phyloP scores from a whole-genome alignment of 2,888 invertebrate genomes.

The Horisme vitalbata region DNA sequence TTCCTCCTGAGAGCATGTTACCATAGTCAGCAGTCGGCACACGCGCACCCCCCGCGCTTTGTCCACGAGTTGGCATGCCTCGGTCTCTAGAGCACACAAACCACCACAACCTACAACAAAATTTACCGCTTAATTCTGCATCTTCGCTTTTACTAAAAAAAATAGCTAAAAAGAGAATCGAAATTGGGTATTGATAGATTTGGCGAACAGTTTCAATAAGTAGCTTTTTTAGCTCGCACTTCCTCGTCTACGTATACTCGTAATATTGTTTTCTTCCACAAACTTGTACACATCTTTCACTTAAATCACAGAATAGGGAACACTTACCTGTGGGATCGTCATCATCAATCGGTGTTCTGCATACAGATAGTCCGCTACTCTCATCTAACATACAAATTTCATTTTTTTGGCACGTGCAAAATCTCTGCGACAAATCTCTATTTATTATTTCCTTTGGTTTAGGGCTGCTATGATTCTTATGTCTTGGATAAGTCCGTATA shows the following conservation, averaged over 20 bases:
- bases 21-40: conserved; percentile 81
- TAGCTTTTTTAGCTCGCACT: too few relatives aligned
- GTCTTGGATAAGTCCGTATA: conserved; percentile 70
- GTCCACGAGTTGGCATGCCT: conserved; percentile 85
- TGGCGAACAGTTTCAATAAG: too few relatives aligned
- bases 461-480: conserved; percentile 46
- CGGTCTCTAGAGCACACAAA: conserved; percentile 84
- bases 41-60: conserved; percentile 75
- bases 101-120: conserved; percentile 83
- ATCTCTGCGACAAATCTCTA: conserved; percentile 65
- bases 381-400: conserved; percentile 86
- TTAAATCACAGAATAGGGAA: too few relatives aligned
- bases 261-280: too few relatives aligned
- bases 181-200: too few relatives aligned
- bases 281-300: too few relatives aligned
- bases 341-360: conserved; percentile 75
- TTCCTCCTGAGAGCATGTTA: conserved; percentile 84
- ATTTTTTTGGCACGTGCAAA: conserved; percentile 78
- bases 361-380: conserved; percentile 82
- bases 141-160: too few relatives aligned
- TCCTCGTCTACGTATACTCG: too few relatives aligned
- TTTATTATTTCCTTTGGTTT: conserved; percentile 64
- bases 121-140: neutral
- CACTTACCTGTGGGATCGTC: conserved; percentile 83
- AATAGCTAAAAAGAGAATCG: too few relatives aligned